Evolutionary conservation across 2,888 invertebrate species (phyloP).

Genomic region (Megastigmus dorsalis): DNA sequence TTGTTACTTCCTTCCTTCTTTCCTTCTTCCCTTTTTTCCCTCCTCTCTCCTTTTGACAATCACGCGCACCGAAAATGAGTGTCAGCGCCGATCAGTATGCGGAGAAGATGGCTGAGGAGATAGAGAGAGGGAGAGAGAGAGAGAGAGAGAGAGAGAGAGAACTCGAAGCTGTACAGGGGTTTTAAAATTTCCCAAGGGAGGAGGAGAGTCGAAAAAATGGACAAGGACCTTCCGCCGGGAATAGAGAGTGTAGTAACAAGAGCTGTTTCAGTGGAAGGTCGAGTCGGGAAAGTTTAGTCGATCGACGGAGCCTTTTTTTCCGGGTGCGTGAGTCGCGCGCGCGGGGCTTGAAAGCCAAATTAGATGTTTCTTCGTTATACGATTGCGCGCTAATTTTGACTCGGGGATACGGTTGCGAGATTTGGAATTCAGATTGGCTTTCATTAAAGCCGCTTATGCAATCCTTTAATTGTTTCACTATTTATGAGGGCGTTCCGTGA

Average conservation of each 20-base stretch:
- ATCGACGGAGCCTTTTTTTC: background rate
- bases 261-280: no score
- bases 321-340: no score
- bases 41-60: slow-evolving; percentile 23
- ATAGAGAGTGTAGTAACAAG: background rate
- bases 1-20: background rate
- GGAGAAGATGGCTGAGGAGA: no score
- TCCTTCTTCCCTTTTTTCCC: background rate
- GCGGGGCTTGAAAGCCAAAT: background rate
- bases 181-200: slow-evolving; percentile 59
- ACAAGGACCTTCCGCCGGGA: slow-evolving; percentile 1
- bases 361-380: background rate
- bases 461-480: slow-evolving; percentile 11
- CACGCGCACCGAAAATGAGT: slow-evolving; percentile 37
- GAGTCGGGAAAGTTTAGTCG: no score
- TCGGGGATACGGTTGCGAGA: background rate
- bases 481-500: background rate
- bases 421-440: slow-evolving; percentile 32
- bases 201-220: slow-evolving; percentile 10
- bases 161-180: slow-evolving; percentile 24
- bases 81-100: slow-evolving; percentile 57
- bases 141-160: slow-evolving; percentile 1
- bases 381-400: slow-evolving; percentile 20
- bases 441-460: background rate
- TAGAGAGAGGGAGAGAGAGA: slow-evolving; percentile 1